Evolutionary conservation across 1,140 invertebrate genomes (phyloP).

Genomic region (Heliconius eleuchia): DNA sequence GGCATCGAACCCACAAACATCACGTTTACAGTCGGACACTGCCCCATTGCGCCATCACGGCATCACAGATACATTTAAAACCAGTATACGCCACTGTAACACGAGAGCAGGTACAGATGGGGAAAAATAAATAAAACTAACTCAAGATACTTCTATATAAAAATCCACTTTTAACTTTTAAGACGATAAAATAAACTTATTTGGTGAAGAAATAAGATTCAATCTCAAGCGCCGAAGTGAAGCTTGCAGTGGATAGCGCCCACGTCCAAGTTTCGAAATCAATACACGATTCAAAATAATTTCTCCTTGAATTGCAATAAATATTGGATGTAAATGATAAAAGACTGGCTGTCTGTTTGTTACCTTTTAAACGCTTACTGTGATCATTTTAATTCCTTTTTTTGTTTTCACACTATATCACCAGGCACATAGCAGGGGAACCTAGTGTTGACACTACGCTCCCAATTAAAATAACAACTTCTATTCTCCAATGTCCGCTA

Average conservation of each 20-base stretch:
- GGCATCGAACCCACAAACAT: not conserved
- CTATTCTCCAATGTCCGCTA: too few species aligned
- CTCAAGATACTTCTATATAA: not conserved
- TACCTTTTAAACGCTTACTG: too few species aligned
- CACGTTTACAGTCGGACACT: not conserved
- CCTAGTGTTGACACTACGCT: too few species aligned
- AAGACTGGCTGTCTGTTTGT: not conserved
- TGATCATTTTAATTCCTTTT: too few species aligned
- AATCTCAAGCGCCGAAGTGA: not conserved
- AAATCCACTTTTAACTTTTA: constrained; percentile 14
- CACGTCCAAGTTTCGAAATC: constrained; percentile 7
- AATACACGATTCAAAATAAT: constrained; percentile 4
- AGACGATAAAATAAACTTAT: not conserved
- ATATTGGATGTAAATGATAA: not conserved
- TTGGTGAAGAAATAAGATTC: not conserved
- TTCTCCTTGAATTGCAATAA: constrained; percentile 8
- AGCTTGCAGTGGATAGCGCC: not conserved
- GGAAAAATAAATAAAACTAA: constrained; percentile 3
- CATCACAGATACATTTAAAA: not conserved
- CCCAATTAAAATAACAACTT: too few species aligned
- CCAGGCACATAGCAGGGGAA: too few species aligned
- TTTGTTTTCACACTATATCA: too few species aligned
- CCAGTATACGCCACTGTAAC: not conserved
- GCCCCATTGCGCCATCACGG: not conserved
- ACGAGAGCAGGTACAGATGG: constrained; percentile 13